Evolutionary conservation across 2,113 vertebrate genomes (phyloP).

Genomic region (Muntiacus reevesi): DNA sequence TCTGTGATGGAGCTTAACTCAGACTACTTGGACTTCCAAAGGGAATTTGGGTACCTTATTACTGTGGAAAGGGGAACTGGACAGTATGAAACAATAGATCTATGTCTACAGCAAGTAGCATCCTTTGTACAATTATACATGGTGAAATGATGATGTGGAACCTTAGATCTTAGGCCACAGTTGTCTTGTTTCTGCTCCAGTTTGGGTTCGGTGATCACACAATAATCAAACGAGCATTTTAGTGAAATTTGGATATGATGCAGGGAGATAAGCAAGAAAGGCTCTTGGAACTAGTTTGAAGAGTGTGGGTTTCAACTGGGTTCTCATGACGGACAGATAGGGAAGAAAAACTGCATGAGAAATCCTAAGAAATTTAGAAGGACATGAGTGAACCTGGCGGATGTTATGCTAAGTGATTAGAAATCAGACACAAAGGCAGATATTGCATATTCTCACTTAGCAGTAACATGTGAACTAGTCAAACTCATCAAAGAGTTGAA

Average conservation of each 20-base stretch:
- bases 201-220: not conserved
- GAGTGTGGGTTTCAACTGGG: not conserved
- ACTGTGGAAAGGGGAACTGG: too few species aligned
- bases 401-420: not conserved
- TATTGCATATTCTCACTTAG: not conserved
- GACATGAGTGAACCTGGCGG: too few species aligned
- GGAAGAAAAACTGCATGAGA: not conserved
- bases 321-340: not conserved
- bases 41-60: not conserved
- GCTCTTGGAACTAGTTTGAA: not conserved
- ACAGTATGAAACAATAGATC: not conserved
- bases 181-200: not conserved
- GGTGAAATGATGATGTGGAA: not conserved
- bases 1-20: not conserved
- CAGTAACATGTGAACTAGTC: not conserved
- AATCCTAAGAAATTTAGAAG: not conserved
- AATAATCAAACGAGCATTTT: not conserved
- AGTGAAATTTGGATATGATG: not conserved
- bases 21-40: not conserved
- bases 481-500: not conserved
- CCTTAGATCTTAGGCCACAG: rapidly evolving
- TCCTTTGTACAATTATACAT: rapidly evolving
- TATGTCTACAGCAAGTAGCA: not conserved
- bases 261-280: not conserved
- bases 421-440: not conserved